These are phyloP conservation scores for Sphyrna mokarran DNA, from an alignment of 2,113 vertebrate genomes.

Conservation along the genomic window DNA sequence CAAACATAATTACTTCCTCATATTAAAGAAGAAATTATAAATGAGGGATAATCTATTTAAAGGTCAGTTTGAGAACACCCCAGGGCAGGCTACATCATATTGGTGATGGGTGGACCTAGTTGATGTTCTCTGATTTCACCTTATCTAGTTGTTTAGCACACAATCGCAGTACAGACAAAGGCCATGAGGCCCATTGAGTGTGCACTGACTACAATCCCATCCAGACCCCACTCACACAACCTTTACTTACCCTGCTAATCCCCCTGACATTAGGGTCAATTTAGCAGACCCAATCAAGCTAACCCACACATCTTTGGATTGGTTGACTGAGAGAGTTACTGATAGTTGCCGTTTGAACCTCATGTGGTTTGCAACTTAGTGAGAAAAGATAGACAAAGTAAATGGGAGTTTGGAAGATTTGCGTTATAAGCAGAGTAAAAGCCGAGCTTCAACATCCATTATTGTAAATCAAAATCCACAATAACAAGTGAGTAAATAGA, in stretches of 20 bases:
- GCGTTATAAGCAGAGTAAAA: not conserved
- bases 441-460: not conserved
- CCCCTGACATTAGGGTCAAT: too few species aligned
- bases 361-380: not conserved
- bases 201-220: too few species aligned
- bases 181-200: too few species aligned
- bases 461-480: not conserved
- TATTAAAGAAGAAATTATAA: not conserved
- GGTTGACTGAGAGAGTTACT: too few species aligned
- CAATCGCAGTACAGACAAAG: too few species aligned
- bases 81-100: not conserved
- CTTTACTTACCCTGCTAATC: too few species aligned
- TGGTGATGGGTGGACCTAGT: not conserved
- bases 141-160: not conserved
- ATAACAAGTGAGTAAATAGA: too few species aligned
- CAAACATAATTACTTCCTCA: not conserved
- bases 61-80: not conserved
- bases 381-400: not conserved
- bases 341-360: too few species aligned
- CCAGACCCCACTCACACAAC: too few species aligned
- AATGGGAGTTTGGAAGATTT: not conserved
- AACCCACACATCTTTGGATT: too few species aligned
- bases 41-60: not conserved
- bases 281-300: too few species aligned
- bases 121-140: not conserved